Evolutionary conservation across 2,888 invertebrate species (phyloP).

Genomic region (Cephus pulcher): DNA sequence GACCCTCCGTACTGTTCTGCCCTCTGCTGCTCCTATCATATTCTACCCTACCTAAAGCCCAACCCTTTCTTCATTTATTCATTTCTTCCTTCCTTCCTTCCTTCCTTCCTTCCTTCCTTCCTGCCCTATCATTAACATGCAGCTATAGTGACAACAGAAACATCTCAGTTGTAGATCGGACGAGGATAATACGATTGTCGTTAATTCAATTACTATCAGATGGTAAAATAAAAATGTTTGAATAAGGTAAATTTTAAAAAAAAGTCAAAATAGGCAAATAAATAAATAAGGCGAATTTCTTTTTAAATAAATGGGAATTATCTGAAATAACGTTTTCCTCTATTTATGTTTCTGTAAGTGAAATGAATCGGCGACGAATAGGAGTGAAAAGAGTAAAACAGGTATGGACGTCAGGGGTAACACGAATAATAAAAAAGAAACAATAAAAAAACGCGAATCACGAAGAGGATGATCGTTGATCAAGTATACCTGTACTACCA

Average conservation of each 20-base stretch:
- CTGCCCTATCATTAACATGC: conserved; percentile 10
- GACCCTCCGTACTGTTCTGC: neutral
- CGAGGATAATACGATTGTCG: conserved; percentile 19
- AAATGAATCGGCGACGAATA: too few relatives aligned
- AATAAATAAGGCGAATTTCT: neutral
- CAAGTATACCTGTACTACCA: neutral
- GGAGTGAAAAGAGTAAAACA: neutral
- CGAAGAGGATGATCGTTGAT: neutral
- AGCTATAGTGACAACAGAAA: neutral
- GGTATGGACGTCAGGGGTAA: conserved; percentile 19
- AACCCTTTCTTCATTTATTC: neutral
- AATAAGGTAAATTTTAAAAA: too few relatives aligned
- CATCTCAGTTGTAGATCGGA: neutral
- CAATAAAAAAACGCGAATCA: neutral
- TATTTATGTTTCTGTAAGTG: neutral
- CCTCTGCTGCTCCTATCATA: neutral
- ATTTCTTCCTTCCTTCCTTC: neutral
- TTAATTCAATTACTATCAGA: neutral
- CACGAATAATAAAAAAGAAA: conserved; percentile 1
- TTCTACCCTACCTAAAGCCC: neutral
- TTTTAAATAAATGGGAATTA: neutral
- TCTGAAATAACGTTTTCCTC: neutral
- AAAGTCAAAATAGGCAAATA: too few relatives aligned
- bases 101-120: conserved; percentile 11
- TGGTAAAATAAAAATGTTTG: neutral